A percentile compares a stretch with the other conserved stretches of the same genome.
Evolutionary conservation across 2,113 vertebrate species (phyloP).

Genomic region (Eudyptes chrysolophus): DNA sequence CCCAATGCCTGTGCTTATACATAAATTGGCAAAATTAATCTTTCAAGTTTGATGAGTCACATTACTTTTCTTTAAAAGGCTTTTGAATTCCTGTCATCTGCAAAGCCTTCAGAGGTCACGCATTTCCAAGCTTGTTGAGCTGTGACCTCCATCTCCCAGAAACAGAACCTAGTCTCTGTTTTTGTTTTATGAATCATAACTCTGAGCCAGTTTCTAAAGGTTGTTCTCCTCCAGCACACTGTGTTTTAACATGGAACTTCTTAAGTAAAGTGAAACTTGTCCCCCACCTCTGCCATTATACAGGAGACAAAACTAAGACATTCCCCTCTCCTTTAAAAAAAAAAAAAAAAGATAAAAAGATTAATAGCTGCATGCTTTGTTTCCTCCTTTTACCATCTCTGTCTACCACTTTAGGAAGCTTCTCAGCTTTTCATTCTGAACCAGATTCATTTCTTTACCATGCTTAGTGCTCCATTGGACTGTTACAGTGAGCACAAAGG

Average conservation of each 20-base stretch:
- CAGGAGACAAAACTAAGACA: background rate
- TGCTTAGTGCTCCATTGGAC: background rate
- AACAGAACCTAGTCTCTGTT: background rate
- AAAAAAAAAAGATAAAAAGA: background rate
- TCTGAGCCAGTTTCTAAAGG: background rate
- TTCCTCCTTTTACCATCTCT: background rate
- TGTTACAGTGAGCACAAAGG: background rate
- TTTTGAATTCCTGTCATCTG: background rate
- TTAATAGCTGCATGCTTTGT: background rate
- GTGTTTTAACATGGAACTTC: background rate
- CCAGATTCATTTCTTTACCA: background rate
- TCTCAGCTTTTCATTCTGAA: background rate
- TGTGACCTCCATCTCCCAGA: background rate
- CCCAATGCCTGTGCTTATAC: background rate
- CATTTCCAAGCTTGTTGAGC: background rate
- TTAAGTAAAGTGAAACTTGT: background rate
- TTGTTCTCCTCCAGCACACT: background rate
- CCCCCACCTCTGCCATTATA: fast-evolving
- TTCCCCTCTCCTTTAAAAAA: background rate
- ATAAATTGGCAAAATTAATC: background rate
- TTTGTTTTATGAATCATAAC: background rate
- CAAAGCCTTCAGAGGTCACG: background rate
- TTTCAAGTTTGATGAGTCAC: background rate
- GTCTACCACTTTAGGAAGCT: background rate
- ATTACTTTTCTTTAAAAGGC: background rate